A percentile compares a stretch with the other conserved stretches of the same genome.
phyloP scores from a whole-genome alignment of 1,140 invertebrate species.

The Drosophila asahinai region DNA sequence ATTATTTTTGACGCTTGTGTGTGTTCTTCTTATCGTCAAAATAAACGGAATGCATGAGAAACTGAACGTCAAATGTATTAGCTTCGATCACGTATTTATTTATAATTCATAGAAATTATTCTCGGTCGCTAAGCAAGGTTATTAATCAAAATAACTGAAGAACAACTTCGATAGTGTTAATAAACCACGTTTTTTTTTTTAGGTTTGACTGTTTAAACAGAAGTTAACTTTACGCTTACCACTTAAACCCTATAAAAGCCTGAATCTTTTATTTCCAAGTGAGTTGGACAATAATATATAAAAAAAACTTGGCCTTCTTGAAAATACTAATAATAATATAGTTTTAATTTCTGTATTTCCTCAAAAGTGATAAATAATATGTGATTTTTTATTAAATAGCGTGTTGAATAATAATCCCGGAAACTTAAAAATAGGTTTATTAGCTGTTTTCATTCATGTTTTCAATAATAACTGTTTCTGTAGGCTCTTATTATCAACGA shows the following conservation, averaged over 20 bases:
- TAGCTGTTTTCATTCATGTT: not conserved
- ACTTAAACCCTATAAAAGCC: not conserved
- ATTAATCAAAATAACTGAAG: conserved; percentile 4
- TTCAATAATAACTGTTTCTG: conserved; percentile 3
- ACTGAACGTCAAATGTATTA: conserved; percentile 10
- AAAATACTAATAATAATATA: too few species aligned
- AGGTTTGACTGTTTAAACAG: not conserved
- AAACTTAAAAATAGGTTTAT: not conserved
- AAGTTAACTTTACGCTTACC: not conserved
- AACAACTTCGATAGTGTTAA: not conserved
- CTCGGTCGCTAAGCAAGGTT: not conserved
- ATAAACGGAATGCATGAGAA: conserved; percentile 10
- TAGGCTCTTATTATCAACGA: not conserved
- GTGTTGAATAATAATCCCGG: not conserved
- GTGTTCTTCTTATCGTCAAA: conserved; percentile 20
- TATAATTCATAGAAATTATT: conserved; percentile 15
- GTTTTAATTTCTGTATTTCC: too few species aligned
- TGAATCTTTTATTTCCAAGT: too few species aligned
- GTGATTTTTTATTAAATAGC: not conserved
- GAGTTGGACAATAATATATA: too few species aligned
- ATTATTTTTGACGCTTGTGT: conserved; percentile 15
- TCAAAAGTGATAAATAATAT: too few species aligned
- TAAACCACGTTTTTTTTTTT: not conserved
- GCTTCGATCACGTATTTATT: conserved; percentile 14
- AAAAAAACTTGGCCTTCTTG: too few species aligned